These are phyloP conservation scores for Heterochromis multidens DNA, from an alignment of 2,113 vertebrate genomes.

Conservation along the genomic window DNA sequence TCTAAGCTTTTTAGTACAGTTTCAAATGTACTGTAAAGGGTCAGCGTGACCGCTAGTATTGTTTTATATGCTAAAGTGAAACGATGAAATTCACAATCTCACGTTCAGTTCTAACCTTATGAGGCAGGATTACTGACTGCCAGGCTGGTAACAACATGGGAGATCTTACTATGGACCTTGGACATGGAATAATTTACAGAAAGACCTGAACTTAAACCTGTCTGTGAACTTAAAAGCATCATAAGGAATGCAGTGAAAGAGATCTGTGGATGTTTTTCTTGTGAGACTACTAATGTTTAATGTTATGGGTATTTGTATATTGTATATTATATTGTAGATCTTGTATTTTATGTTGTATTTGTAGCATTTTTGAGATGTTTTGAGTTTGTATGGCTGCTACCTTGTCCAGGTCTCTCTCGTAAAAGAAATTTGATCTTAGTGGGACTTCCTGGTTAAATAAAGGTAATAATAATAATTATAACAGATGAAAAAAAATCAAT, in stretches of 20 bases:
- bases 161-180: neutral
- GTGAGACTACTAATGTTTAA: neutral
- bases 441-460: neutral
- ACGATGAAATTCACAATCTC: neutral
- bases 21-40: neutral
- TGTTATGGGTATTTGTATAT: neutral
- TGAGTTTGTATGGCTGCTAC: neutral
- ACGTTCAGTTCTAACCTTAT: neutral
- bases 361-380: neutral
- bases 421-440: neutral
- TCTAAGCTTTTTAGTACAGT: neutral
- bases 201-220: neutral
- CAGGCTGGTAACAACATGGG: neutral
- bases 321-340: neutral
- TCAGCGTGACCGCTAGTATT: neutral
- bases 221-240: too few relatives aligned
- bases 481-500: neutral
- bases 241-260: neutral
- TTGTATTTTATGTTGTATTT: neutral
- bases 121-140: neutral
- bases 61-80: neutral
- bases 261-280: neutral
- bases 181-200: neutral
- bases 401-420: neutral
- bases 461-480: neutral